phyloP scores from a whole-genome alignment of 2,888 invertebrate genomes.

The Balanococcus diminutus region DNA sequence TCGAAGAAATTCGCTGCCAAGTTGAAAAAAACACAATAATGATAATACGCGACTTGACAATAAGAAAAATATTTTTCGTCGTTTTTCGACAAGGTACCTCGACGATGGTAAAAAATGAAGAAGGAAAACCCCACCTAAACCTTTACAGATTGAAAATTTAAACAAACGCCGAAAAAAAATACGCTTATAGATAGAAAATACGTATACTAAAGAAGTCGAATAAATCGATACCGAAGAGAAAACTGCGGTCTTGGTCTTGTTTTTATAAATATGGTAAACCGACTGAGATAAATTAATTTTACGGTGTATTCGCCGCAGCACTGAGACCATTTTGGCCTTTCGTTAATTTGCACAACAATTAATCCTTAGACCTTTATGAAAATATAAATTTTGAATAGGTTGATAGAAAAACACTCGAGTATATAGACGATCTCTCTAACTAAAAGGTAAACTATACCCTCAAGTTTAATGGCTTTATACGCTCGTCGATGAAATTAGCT shows the following conservation, averaged over 20 bases:
- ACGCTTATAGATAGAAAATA: too few relatives aligned
- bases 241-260: too few relatives aligned
- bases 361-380: neutral
- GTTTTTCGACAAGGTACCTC: neutral
- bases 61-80: neutral
- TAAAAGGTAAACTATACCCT: neutral
- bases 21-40: neutral
- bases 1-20: neutral
- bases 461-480: neutral
- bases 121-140: too few relatives aligned
- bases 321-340: neutral
- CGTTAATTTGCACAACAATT: neutral
- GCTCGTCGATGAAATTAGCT: neutral
- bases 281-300: too few relatives aligned
- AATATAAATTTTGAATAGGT: neutral
- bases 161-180: neutral
- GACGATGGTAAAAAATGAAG: too few relatives aligned
- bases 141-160: neutral
- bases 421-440: neutral
- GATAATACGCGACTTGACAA: neutral
- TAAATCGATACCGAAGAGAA: too few relatives aligned
- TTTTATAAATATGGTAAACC: too few relatives aligned
- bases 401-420: neutral
- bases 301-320: neutral
- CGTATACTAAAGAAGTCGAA: too few relatives aligned